Evolutionary conservation across 2,888 invertebrate species (phyloP), one percentile per base, ranked within the genome.

Genomic region (Venusia cambrica): DNA sequence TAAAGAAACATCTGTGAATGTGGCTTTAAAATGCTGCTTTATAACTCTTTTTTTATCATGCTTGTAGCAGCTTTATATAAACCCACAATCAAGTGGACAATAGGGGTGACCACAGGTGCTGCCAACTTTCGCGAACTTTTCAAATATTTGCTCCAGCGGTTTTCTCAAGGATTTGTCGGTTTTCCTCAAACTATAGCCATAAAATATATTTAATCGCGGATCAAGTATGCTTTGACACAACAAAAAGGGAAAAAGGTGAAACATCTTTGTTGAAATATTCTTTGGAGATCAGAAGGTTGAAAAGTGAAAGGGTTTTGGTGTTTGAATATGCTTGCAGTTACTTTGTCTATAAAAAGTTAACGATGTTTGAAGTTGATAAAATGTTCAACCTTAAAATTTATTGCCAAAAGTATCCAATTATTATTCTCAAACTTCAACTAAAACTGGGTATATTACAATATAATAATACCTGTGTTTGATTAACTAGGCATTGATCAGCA

Each of bases 171-270:
- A 77, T 81, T 80, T 76, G 59, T 63, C 55, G 67, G 58, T 62
- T 71, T 73, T 62, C 64, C 62, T 60, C 49, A 38, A 42, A 71
- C 78, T 71, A 74, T 75, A 76, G 71, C 68, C 62, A 57, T 59
- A 67, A 65, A 72, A 76, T 79, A 75, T 77, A 77, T 79, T 73
- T 67, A 73, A 66, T 73, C 46, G 62, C 65, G 72, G 80, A 85
- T 84, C 79, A 83, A 85, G 80, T 81, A 83, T 81, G 81, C 85
- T 85, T 84, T 84, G 85, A 79, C 80, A 78, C 62, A 74, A 73
- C 70, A 72, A 63, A 71, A 75, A 70, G 71, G 73, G 59, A 56
- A 59, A 62, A 61, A 54, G 51, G 45, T 56, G 57, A 51, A 69
- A 66, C 57, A 61, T 67, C 64, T 70, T 73, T 68, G 68, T 54